A percentile compares a stretch with the other conserved stretches of the same genome.
Evolutionary conservation across 64 coral and sea anemone species (phyloP).

Genomic region (Acropora yongei): DNA sequence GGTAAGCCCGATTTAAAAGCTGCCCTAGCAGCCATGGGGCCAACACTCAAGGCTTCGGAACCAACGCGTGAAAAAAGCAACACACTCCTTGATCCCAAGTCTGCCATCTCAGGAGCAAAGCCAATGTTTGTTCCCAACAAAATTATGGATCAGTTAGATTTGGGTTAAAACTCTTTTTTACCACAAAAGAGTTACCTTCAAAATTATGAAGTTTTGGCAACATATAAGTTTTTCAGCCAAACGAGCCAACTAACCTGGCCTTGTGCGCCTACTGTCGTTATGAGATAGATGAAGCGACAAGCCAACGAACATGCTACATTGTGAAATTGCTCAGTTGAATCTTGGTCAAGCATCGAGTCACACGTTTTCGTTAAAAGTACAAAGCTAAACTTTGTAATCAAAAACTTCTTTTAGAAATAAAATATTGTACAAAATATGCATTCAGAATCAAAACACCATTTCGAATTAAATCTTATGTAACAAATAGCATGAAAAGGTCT

Average conservation of each 20-base stretch:
- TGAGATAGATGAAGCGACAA: no score
- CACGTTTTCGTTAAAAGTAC: not conserved
- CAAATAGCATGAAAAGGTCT: not conserved
- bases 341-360: no score
- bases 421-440: not conserved
- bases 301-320: no score
- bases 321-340: no score
- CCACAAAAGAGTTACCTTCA: no score
- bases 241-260: no score
- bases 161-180: not conserved
- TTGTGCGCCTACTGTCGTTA: no score
- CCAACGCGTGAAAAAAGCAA: constrained; percentile 3
- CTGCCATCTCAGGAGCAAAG: constrained; percentile 67
- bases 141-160: constrained; percentile 87
- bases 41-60: not conserved
- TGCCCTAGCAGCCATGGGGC: constrained; percentile 80
- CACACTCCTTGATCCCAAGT: constrained; percentile 71
- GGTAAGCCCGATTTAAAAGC: constrained; percentile 83
- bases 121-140: constrained; percentile 97
- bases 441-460: not conserved
- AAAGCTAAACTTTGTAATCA: not conserved
- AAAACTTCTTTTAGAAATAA: not conserved
- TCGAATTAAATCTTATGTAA: not conserved
- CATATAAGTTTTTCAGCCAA: no score
- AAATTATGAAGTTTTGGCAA: no score